phyloP scores from a whole-genome alignment of 2,888 invertebrate species.

The Epinotia ramella region DNA sequence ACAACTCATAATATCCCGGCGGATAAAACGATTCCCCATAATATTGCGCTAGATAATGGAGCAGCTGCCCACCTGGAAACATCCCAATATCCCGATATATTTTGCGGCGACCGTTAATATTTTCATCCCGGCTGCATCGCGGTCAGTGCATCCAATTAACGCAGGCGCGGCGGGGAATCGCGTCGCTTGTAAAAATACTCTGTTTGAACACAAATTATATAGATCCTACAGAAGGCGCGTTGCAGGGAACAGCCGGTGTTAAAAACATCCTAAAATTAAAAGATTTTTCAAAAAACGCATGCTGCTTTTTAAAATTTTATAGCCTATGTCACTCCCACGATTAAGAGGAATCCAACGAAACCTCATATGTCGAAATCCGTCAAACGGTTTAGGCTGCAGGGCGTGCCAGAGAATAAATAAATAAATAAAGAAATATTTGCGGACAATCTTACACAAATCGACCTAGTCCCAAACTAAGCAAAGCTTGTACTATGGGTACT shows the following conservation, averaged over 20 bases:
- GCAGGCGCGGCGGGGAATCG: constrained; percentile 61
- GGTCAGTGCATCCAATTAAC: constrained; percentile 79
- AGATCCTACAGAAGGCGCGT: not conserved
- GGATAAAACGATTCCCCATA: constrained; percentile 37
- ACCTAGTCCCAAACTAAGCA: too few species aligned
- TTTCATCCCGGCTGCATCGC: constrained; percentile 66
- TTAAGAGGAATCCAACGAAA: too few species aligned
- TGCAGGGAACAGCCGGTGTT: not conserved
- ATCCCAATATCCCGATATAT: constrained; percentile 70
- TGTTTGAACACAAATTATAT: constrained; percentile 53
- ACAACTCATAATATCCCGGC: constrained; percentile 36
- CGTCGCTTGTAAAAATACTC: constrained; percentile 67
- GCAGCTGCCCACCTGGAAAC: constrained; percentile 64
- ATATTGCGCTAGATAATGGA: constrained; percentile 47
- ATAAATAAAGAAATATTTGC: too few species aligned
- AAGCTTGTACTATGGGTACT: too few species aligned
- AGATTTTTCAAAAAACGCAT: too few species aligned
- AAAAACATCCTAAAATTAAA: too few species aligned
- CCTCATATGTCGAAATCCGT: too few species aligned
- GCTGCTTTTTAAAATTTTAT: too few species aligned
- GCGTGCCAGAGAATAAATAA: too few species aligned
- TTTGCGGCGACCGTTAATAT: constrained; percentile 69
- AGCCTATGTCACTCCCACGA: too few species aligned
- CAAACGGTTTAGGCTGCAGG: too few species aligned
- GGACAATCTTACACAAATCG: too few species aligned